Evolutionary conservation across 2,797 vertebrate genomes (phyloP).

Genomic region (Microhierax caerulescens): DNA sequence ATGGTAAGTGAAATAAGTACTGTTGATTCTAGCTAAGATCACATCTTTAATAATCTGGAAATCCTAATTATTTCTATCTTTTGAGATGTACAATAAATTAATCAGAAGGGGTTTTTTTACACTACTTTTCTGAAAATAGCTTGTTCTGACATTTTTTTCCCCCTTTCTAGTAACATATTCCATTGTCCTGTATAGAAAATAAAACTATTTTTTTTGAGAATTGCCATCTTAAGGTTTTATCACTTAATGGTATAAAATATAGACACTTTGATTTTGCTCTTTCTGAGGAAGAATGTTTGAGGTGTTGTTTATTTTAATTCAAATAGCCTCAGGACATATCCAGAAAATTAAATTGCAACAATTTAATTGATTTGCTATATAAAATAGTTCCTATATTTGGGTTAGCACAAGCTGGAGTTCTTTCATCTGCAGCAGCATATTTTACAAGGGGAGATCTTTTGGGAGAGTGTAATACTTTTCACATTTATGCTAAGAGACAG

Average conservation of each 20-base stretch:
- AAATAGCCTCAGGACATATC: not conserved
- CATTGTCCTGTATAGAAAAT: not conserved
- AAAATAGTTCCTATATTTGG: conserved; percentile 2
- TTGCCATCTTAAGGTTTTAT: not conserved
- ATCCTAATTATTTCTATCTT: not conserved
- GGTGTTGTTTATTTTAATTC: not conserved
- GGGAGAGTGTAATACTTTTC: not conserved
- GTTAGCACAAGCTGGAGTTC: not conserved
- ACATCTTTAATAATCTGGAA: not conserved
- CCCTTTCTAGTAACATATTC: not conserved
- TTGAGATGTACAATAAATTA: not conserved
- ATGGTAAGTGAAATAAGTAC: conserved; percentile 81
- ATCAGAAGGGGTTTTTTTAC: not conserved
- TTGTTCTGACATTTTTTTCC: not conserved
- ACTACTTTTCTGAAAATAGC: not conserved
- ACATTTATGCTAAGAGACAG: conserved; percentile 48
- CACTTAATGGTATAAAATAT: not conserved
- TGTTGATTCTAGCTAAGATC: not conserved
- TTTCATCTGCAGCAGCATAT: not conserved
- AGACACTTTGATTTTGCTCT: not conserved
- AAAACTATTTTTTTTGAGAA: not conserved
- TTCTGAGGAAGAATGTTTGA: not conserved
- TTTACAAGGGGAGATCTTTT: conserved; percentile 1
- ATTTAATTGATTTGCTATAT: conserved; percentile 30
- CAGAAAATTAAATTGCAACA: not conserved